Evolutionary conservation across 2,797 vertebrate species (phyloP).

Genomic region (Manis javanica): DNA sequence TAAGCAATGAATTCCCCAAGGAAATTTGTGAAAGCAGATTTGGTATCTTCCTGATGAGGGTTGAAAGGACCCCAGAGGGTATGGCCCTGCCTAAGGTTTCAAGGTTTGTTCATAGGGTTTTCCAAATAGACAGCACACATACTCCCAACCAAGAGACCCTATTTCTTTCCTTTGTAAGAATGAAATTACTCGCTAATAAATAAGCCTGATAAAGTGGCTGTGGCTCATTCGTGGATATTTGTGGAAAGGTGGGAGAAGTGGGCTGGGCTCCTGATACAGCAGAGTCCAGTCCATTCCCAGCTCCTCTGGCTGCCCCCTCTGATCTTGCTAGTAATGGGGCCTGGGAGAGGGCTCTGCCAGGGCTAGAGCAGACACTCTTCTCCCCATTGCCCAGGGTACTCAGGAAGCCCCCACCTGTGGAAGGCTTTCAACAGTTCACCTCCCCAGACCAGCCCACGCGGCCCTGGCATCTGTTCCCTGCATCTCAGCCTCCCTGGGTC

Average conservation of each 20-base stretch:
- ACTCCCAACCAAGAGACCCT: background rate
- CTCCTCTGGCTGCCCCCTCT: background rate
- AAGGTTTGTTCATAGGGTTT: background rate
- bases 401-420: background rate
- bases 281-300: background rate
- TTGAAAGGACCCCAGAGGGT: background rate
- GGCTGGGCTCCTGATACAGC: background rate
- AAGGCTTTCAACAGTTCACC: slow-evolving; percentile 10
- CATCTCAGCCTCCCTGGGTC: rapidly evolving
- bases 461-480: background rate
- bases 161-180: background rate
- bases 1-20: background rate
- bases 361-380: background rate
- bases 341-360: background rate
- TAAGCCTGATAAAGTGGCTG: background rate
- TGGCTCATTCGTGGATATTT: background rate
- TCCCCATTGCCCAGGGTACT: background rate
- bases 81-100: background rate
- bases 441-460: background rate
- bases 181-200: background rate
- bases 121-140: background rate
- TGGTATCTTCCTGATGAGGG: background rate
- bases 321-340: slow-evolving; percentile 62
- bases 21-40: background rate
- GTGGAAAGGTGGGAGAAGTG: background rate